Conservation (phyloP, 2,888 invertebrate genomes). For the Volucella inanis region DNA sequence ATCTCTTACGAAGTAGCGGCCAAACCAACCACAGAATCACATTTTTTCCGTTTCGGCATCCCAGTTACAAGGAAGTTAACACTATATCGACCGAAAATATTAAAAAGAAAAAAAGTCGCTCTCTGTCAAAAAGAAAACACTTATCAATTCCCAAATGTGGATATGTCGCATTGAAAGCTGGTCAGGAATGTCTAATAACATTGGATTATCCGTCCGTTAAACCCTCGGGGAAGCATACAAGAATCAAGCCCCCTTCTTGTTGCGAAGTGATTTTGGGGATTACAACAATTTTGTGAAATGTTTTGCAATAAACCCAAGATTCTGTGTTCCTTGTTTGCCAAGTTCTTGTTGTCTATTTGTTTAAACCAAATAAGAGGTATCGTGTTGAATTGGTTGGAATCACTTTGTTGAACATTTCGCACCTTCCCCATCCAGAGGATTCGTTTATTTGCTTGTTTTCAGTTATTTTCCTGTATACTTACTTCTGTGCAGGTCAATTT, state of each 20-base stretch:
- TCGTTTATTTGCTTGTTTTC: conserved; percentile 14
- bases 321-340: conserved; percentile 32
- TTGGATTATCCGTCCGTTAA: conserved; percentile 30
- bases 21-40: too few relatives aligned
- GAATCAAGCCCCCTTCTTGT: neutral
- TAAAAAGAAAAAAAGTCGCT: too few relatives aligned
- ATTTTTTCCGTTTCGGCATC: too few relatives aligned
- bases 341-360: conserved; percentile 30
- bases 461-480: conserved; percentile 10
- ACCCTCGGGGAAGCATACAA: conserved; percentile 17
- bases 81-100: too few relatives aligned
- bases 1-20: too few relatives aligned
- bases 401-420: neutral
- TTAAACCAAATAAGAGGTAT: conserved; percentile 22
- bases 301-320: conserved; percentile 39
- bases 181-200: conserved; percentile 40
- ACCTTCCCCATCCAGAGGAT: neutral
- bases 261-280: conserved; percentile 31
- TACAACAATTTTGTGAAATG: conserved; percentile 29
- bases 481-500: conserved; percentile 8
- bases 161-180: conserved; percentile 20
- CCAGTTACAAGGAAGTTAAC: too few relatives aligned
- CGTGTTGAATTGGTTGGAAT: neutral
- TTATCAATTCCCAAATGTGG: conserved; percentile 25
- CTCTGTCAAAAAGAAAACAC: neutral